Conservation (phyloP, 2,113 vertebrate species). For the Brachionichthys hirsutus region DNA sequence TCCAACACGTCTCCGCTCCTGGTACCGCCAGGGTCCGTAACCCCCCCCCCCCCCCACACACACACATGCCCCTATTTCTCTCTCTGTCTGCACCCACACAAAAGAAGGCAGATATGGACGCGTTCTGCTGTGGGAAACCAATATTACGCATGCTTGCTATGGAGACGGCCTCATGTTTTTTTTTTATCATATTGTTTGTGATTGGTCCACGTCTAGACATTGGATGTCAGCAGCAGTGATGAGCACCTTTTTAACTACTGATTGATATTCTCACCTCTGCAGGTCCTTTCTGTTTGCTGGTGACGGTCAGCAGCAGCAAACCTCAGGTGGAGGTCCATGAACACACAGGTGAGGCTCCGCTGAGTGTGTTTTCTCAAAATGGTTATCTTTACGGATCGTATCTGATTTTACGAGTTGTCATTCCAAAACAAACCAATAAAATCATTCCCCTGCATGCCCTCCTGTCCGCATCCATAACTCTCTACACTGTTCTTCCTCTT, state of each 20-base stretch:
- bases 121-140: background rate
- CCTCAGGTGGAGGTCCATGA: slow-evolving; percentile 74
- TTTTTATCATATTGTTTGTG: no score
- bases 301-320: slow-evolving; percentile 72
- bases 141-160: background rate
- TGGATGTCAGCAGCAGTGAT: no score
- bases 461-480: no score
- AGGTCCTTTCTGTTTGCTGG: slow-evolving; percentile 62
- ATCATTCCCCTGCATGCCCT: no score
- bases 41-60: no score
- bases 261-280: slow-evolving; percentile 9
- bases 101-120: background rate
- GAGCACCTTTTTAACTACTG: no score
- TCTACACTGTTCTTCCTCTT: no score
- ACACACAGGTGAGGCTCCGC: slow-evolving; percentile 67
- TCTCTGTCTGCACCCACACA: background rate
- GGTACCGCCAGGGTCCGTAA: slow-evolving; percentile 57
- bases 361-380: background rate
- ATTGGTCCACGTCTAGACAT: no score
- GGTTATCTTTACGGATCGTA: background rate
- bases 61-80: background rate
- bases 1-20: slow-evolving; percentile 67
- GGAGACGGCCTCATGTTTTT: no score
- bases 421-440: no score
- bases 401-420: no score